Percentiles rank a stretch among this genome's conserved stretches.
These are phyloP conservation scores for Ophion costatus DNA, from an alignment of 2,888 invertebrate genomes.

Conservation along the genomic window DNA sequence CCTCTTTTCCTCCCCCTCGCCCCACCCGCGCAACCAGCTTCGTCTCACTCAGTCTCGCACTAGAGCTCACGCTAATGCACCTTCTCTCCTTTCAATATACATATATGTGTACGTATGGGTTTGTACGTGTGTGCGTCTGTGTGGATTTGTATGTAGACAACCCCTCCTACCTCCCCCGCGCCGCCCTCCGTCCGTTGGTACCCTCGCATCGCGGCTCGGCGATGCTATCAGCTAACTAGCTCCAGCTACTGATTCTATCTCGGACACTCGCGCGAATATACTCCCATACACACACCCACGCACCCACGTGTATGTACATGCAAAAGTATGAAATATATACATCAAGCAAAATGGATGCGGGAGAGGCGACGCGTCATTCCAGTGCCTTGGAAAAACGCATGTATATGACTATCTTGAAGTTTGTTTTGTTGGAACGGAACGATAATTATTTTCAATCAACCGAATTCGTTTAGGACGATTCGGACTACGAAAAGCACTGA, in stretches of 20 bases:
- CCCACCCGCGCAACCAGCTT: constrained; percentile 71
- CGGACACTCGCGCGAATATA: constrained; percentile 64
- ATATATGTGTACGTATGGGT: constrained; percentile 29
- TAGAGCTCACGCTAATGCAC: constrained; percentile 65
- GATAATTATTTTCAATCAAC: not conserved
- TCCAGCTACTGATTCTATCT: constrained; percentile 85
- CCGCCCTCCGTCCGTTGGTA: constrained; percentile 71
- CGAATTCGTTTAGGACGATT: no score
- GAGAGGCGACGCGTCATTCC: constrained; percentile 31
- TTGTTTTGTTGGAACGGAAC: not conserved
- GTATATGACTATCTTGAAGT: not conserved
- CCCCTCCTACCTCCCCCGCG: constrained; percentile 68
- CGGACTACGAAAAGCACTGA: no score
- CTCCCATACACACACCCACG: constrained; percentile 13
- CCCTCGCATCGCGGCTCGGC: constrained; percentile 82
- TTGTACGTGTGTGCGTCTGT: not conserved
- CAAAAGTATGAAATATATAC: constrained; percentile 22
- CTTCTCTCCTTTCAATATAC: constrained; percentile 56
- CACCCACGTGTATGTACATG: not conserved
- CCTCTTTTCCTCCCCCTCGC: constrained; percentile 70
- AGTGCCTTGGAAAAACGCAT: constrained; percentile 14
- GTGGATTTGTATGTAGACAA: constrained; percentile 25
- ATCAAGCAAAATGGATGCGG: constrained; percentile 13
- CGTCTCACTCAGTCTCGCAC: constrained; percentile 69
- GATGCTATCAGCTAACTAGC: constrained; percentile 86